Conservation (phyloP, 2,797 vertebrate species). For the Vultur gryphus region DNA sequence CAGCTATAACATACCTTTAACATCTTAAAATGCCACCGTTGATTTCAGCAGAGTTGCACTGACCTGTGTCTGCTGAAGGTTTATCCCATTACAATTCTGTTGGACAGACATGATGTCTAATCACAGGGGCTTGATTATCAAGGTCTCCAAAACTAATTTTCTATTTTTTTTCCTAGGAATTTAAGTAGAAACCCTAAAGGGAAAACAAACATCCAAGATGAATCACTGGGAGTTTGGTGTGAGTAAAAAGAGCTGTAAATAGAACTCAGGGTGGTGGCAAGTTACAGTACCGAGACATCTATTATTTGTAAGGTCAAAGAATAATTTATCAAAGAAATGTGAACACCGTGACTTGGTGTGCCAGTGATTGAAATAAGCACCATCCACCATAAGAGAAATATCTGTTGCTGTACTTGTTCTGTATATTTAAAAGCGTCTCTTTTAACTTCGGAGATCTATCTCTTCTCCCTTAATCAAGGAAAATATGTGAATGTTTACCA, state of each 20-base stretch:
- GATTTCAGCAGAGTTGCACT: neutral
- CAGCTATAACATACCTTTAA: neutral
- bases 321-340: neutral
- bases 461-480: neutral
- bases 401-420: neutral
- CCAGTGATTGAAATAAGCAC: neutral
- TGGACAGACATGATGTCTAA: neutral
- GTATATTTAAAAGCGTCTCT: neutral
- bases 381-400: neutral
- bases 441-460: neutral
- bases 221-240: neutral
- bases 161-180: neutral
- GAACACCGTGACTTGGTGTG: neutral
- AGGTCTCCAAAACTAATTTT: neutral
- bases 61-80: neutral
- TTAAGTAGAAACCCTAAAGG: neutral
- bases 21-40: neutral
- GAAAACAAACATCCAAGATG: neutral
- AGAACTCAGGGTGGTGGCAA: neutral
- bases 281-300: neutral
- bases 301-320: neutral
- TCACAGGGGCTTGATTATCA: neutral
- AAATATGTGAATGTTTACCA: neutral
- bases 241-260: neutral
- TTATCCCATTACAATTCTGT: neutral